Percentiles rank a stretch among this genome's conserved stretches.
phyloP scores from a whole-genome alignment of 1,140 invertebrate species.

The Teleogryllus occipitalis region DNA sequence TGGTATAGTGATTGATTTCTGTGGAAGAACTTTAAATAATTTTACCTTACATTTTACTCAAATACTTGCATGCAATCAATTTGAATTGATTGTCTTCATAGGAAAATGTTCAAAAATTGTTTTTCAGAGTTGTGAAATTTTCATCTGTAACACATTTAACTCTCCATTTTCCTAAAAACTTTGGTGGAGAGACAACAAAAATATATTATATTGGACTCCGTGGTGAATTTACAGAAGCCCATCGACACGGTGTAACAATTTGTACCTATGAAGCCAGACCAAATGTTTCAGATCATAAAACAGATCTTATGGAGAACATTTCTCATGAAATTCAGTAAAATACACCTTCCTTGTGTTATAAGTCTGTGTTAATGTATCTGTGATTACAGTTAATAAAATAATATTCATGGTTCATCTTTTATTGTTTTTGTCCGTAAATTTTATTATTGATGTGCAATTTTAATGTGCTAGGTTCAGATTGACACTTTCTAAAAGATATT shows the following conservation, averaged over 20 bases:
- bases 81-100: background rate
- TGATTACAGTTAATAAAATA: conserved; percentile 1
- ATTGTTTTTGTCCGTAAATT: background rate
- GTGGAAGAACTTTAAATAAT: background rate
- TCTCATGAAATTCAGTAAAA: conserved; percentile 14
- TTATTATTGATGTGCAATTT: background rate
- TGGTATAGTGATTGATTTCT: background rate
- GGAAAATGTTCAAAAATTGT: conserved; percentile 20
- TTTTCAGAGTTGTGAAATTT: conserved; percentile 79
- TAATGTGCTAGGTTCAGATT: background rate
- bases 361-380: background rate
- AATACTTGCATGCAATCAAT: background rate
- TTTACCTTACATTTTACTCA: background rate
- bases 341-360: background rate
- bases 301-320: conserved; percentile 43
- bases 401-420: background rate
- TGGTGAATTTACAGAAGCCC: conserved; percentile 79
- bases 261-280: conserved; percentile 81
- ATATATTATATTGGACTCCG: conserved; percentile 93
- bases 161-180: conserved; percentile 82
- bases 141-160: conserved; percentile 79
- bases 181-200: conserved; percentile 71
- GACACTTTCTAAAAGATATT: background rate
- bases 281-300: conserved; percentile 76
- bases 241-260: conserved; percentile 80